A percentile compares a stretch with the other conserved stretches of the same genome.
phyloP scores from a whole-genome alignment of 2,113 vertebrate species.

The Coreoperca whiteheadi region DNA sequence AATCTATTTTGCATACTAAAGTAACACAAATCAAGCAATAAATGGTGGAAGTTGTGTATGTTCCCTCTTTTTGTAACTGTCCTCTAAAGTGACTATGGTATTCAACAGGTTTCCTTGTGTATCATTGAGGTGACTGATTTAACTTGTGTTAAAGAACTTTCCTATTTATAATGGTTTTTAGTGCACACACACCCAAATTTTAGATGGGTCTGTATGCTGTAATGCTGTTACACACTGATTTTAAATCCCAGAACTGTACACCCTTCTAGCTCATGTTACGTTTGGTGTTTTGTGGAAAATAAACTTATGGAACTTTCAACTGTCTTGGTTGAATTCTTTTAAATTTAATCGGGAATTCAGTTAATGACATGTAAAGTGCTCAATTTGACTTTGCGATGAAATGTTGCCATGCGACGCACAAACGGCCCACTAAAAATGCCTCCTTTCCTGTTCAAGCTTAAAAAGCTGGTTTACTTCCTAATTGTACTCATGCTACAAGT shows the following conservation, averaged over 20 bases:
- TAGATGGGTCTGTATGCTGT: slow-evolving; percentile 33
- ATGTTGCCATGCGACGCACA: neutral
- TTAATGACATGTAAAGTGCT: neutral
- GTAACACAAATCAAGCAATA: slow-evolving; percentile 12
- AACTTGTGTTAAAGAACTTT: neutral
- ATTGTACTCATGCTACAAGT: neutral
- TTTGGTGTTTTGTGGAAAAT: slow-evolving; percentile 63
- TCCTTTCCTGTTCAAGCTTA: neutral
- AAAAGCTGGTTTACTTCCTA: neutral
- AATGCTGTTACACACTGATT: slow-evolving; percentile 28
- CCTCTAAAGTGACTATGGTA: neutral
- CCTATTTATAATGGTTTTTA: neutral
- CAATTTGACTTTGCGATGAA: neutral
- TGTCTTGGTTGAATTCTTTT: neutral
- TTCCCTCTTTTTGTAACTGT: neutral
- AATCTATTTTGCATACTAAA: neutral
- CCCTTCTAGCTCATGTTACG: slow-evolving; percentile 8
- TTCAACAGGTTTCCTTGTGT: slow-evolving; percentile 26
- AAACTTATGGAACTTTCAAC: slow-evolving; percentile 30
- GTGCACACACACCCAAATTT: neutral
- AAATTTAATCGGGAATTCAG: no score
- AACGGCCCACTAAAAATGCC: neutral
- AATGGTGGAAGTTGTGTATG: neutral
- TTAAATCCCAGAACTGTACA: slow-evolving; percentile 12
- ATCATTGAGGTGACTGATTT: neutral